Base-by-base conservation (phyloP, 2,797 vertebrate species). In the Melanotaenia maccullochi region DNA sequence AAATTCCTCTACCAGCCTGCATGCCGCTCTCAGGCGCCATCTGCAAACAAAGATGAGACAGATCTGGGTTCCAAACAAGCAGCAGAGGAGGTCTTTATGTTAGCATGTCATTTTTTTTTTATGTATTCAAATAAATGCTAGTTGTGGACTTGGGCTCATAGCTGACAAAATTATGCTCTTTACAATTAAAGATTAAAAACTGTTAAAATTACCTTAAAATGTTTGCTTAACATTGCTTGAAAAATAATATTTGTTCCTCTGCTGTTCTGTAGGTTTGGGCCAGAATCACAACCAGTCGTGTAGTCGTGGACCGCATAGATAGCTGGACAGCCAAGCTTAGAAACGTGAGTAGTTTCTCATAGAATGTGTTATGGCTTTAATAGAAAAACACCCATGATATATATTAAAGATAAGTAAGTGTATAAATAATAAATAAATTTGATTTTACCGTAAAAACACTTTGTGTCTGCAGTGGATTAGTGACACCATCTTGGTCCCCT, bases 1-100 rank as follows among this genome's bases (percentile, higher is more conserved):
- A 99, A 99, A 58, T 99, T 97, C 83, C 94, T 97, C 70, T 99
- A 99, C 76, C 98, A 99, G 85, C 90, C 96, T 0, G 97, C 98
- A 24, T 98, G 96, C 75, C 94, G 97, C 63, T 98, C 97, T 52
- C 97, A 96, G 82, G 96, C 97, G 1, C 98, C 98, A 0, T 97
- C 97, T 2, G 96, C 98, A 8, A 95, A 97, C 94, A 99, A 99
- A 78, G 97, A 99, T 3, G 98, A 99, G 75, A 96, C 96, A 0
- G 97, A 99, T 75, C 93, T 98, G 72, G 96, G 96, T 61, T 98
- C 97, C 32, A 98, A 98, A 87, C 97, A 99, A 76, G 98, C 97
- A 60, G 97, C 97, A 14, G 98, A 99, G 78, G 98, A 99, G 95
- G 98, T 98, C 42, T 20, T 8, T 79, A 30, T 13, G 47, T 28